A percentile compares a stretch with the other conserved stretches of the same genome.
These are phyloP conservation scores for Branchellion lobata DNA, from an alignment of 2,888 invertebrate genomes.

Conservation along the genomic window DNA sequence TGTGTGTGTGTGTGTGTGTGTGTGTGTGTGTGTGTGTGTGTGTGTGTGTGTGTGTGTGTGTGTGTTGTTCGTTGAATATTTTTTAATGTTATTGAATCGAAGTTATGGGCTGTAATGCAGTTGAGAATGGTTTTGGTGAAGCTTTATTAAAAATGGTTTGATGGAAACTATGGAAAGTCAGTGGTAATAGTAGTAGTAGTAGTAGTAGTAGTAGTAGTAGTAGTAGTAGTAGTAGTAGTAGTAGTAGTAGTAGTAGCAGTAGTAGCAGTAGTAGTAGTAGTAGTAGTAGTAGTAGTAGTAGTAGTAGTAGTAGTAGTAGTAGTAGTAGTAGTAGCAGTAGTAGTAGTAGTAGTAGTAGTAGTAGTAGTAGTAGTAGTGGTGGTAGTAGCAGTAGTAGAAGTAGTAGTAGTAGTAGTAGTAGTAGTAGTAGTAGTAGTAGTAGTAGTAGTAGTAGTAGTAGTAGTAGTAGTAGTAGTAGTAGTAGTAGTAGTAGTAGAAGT, in stretches of 20 bases:
- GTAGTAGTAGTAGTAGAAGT: slow-evolving; percentile 42
- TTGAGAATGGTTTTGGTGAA: no score
- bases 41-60: no score
- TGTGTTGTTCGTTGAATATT: no score
- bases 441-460: slow-evolving; percentile 37
- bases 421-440: slow-evolving; percentile 45
- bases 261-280: slow-evolving; percentile 18
- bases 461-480: slow-evolving; percentile 46
- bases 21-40: no score
- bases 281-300: slow-evolving; percentile 39
- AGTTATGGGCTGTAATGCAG: no score
- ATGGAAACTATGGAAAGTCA: no score
- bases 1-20: no score
- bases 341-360: not conserved
- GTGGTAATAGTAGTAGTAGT: slow-evolving; percentile 10
- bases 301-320: slow-evolving; percentile 45
- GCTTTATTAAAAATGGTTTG: no score
- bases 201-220: slow-evolving; percentile 36
- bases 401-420: slow-evolving; percentile 47
- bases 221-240: slow-evolving; percentile 35
- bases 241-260: slow-evolving; percentile 30
- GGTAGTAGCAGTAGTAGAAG: slow-evolving; percentile 45
- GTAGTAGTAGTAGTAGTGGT: slow-evolving; percentile 30
- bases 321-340: slow-evolving; percentile 1
- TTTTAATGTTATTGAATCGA: no score